Evolutionary conservation across 2,888 invertebrate species (phyloP), one percentile per base, ranked within the genome.

Genomic region (Agrilus biguttatus): DNA sequence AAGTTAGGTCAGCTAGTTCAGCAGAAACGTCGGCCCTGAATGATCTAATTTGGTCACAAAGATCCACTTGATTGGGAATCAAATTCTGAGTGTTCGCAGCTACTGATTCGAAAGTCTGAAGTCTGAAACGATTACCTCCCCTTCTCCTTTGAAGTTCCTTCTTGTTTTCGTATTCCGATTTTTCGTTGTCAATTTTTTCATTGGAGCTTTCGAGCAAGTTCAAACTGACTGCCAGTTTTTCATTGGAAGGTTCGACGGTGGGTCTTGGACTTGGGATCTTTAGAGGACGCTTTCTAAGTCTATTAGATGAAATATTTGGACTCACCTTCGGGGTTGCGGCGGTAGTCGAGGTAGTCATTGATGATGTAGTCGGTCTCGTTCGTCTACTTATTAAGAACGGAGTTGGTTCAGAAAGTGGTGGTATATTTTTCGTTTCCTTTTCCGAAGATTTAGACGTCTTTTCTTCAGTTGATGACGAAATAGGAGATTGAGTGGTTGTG

Each of bases 1-100:
- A 74, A 37, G 73, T 63, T 13, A 73, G 53, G 56, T 76, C 76
- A 45, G 72, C 70, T n/a, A 63, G 50, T 49, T 60, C 59, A 1
- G 56, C 52, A 3, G 53, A 49, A 36, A 55, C 48, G 45, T 55
- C 55, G 7, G 66, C 66, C 46, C 66, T 55, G 50, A 57, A 66
- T 33, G 54, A 57, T 39, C 66, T 50, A 37, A 54, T 50, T 38
- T 46, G 44, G 5, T 54, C 2, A 10, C 10, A 28, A 28, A 8
- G 2, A 28, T 28, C 28, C 28, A 8, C 28, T 28, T 28, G 28
- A 4, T 36, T 47, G 5, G 53, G 45, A 7, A 10, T 28, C 10
- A 28, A 28, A 10, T 10, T 28, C 4, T 8, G 28, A 8, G 28
- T 10, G 28, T 28, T 28, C 1, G 28, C 23, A 23, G 23, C 23